Evolutionary conservation across 2,888 invertebrate species (phyloP), one percentile per base, ranked within the genome.

Genomic region (Gortyna flavago): DNA sequence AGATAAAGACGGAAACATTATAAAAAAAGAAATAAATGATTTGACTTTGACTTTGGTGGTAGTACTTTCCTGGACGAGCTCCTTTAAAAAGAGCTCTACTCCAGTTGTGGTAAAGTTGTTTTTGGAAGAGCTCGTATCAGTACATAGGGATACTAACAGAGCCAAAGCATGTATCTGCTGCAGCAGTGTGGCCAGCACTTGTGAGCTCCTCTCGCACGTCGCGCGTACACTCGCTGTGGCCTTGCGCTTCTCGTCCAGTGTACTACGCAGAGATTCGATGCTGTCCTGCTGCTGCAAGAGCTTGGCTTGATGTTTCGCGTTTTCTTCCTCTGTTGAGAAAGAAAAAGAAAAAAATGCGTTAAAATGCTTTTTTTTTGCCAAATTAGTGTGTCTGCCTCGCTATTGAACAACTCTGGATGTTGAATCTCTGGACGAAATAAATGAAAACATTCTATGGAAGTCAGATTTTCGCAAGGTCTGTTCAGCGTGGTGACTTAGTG

Each of bases 211-310:
- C 11, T 93, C 92, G 72, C 89, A 91, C 0, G 91, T 89, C 2
- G 93, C 94, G 69, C 93, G 91, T 0, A 91, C 90, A 38, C 93
- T 87, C 3, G 90, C 94, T 59, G 95, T 96, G 74, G 96, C 95
- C 25, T 91, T 89, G 1, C 94, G 96, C 65, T 97, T 95, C 77
- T 96, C 94, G 54, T 97, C 96, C 67, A 98, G 92, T 29, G 97
- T 95, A 0, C 89, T 89, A 35, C 95, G 94, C 11, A 98, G 94
- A 1, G 95, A 94, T 66, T 97, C 97, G 7, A 98, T 92, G 62
- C 97, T 97, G 85, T 97, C 97, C 69, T 97, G 96, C 85, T 98
- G 98, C 86, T 97, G 96, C 84, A 95, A 93, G 1, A 97, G 95
- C 86, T 97, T 96, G 11, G 97, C 96, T 85, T 97, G 97, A 87